Base-by-base conservation (phyloP, 1,140 invertebrate genomes). In the Drosophila parabipectinata region DNA sequence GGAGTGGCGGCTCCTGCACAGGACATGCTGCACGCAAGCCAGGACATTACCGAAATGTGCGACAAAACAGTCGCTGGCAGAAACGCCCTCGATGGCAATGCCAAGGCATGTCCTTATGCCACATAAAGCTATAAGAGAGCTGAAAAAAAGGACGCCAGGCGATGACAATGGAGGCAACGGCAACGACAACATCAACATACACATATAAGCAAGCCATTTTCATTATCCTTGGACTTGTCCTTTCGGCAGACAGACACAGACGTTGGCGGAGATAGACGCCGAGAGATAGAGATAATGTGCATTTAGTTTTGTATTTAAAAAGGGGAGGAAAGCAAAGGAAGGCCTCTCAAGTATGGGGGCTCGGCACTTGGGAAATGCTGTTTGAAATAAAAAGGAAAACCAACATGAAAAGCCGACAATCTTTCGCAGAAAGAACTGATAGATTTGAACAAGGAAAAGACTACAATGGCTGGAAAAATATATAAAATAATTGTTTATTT, bases 221-320 rank as follows among this genome's bases (percentile, higher is more conserved):
- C 78, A 87, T 82, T 85, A 87, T 85, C 74, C 82, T 87, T 82
- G 83, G 78, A 72, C 73, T 77, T 81, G 71, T 68, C 56, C 63
- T 72, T 76, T 75, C 76, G 26, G 53, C 69, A 73, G 72, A 44
- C 72, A 57, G 50, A 73, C 34, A 73, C 51, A 61, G 67, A 72
- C 68, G 52, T 57, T 34, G 71, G 48, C 60, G 61, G 26, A 74
- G 59, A 58, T 58, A 57, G 71, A 64, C 28, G 56, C 47, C 37
- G 18, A 57, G 41, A 41, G 59, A 73, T 41, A 60, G 59, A 58
- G 62, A 63, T 72, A 68, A 77, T 71, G 67, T 78, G 55, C 57
- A 81, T 87, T 85, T 84, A 55, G 77, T 79, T 77, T 73, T 80
- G 81, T 77, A 85, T 77, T 84, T 74, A 80, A 80, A 80, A 85